Percentiles rank a stretch among this genome's conserved stretches.
Evolutionary conservation across 2,797 vertebrate species (phyloP).

Genomic region (Chromis chromis): DNA sequence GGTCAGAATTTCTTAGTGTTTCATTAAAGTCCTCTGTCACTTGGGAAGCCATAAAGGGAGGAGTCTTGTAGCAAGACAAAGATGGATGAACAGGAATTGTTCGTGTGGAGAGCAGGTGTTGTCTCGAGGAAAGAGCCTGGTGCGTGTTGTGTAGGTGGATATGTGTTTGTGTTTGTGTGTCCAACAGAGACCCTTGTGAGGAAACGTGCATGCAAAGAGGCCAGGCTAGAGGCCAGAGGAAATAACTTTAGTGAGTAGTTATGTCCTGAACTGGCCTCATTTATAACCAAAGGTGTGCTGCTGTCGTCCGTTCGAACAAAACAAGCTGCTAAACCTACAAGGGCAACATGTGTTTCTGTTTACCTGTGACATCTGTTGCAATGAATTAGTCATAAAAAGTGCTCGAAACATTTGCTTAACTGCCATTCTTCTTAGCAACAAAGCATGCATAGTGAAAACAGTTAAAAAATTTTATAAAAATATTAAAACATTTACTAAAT

Average conservation of each 20-base stretch:
- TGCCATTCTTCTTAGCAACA: constrained; percentile 52
- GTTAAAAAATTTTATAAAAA: constrained; percentile 27
- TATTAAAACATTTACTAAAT: constrained; percentile 14
- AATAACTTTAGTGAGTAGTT: constrained; percentile 69
- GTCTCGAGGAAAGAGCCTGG: constrained; percentile 26
- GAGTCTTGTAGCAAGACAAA: constrained; percentile 1
- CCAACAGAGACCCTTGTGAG: constrained; percentile 46
- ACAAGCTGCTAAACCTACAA: constrained; percentile 53
- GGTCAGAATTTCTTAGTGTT: constrained; percentile 58
- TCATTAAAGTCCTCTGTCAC: constrained; percentile 62
- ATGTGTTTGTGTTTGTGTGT: constrained; percentile 48
- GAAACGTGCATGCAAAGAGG: constrained; percentile 56
- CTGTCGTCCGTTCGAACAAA: constrained; percentile 67
- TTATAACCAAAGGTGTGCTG: constrained; percentile 68
- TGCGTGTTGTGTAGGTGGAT: constrained; percentile 50
- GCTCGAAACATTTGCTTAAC: constrained; percentile 51
- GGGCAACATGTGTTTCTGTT: constrained; percentile 80
- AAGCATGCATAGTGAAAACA: constrained; percentile 42
- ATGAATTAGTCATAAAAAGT: constrained; percentile 59
- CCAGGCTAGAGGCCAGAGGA: constrained; percentile 61
- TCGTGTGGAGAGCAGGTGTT: constrained; percentile 72
- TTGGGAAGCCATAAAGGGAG: constrained; percentile 11
- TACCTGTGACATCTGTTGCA: constrained; percentile 73
- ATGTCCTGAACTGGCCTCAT: constrained; percentile 63
- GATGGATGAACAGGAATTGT: constrained; percentile 37